Evolutionary conservation across 1,140 invertebrate species (phyloP).

Genomic region (Trichogramma pretiosum): DNA sequence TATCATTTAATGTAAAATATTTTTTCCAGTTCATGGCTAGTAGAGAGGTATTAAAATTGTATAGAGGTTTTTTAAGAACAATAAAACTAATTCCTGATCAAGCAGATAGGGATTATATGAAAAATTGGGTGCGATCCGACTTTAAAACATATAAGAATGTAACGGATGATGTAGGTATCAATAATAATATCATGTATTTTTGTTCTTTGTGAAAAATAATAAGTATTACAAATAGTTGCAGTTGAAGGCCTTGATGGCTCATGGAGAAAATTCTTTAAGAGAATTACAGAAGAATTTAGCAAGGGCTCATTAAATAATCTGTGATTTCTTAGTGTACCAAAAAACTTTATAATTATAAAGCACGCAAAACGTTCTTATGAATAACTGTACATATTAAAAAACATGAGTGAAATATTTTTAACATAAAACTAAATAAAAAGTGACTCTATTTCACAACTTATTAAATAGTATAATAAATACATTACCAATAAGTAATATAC

Average conservation of each 20-base stretch:
- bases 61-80: conserved; percentile 60
- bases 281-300: conserved; percentile 56
- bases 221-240: conserved; percentile 26
- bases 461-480: conserved; percentile 33
- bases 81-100: conserved; percentile 58
- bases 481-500: conserved; percentile 43
- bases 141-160: conserved; percentile 61
- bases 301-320: neutral
- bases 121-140: conserved; percentile 60
- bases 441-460: conserved; percentile 26
- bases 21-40: conserved; percentile 61
- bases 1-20: neutral
- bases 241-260: conserved; percentile 62
- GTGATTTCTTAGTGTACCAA: neutral
- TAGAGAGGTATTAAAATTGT: conserved; percentile 67
- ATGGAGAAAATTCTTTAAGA: conserved; percentile 57
- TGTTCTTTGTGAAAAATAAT: conserved; percentile 7
- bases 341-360: conserved; percentile 2
- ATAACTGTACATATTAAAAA: conserved; percentile 6
- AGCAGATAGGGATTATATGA: conserved; percentile 53
- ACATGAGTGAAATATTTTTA: no score
- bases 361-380: conserved; percentile 2
- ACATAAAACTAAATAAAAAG: conserved; percentile 14
- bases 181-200: no score
- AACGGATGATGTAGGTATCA: conserved; percentile 50